A percentile compares a stretch with the other conserved stretches of the same genome.
Evolutionary conservation across 2,797 vertebrate genomes (phyloP).

Genomic region (Peromyscus eremicus): DNA sequence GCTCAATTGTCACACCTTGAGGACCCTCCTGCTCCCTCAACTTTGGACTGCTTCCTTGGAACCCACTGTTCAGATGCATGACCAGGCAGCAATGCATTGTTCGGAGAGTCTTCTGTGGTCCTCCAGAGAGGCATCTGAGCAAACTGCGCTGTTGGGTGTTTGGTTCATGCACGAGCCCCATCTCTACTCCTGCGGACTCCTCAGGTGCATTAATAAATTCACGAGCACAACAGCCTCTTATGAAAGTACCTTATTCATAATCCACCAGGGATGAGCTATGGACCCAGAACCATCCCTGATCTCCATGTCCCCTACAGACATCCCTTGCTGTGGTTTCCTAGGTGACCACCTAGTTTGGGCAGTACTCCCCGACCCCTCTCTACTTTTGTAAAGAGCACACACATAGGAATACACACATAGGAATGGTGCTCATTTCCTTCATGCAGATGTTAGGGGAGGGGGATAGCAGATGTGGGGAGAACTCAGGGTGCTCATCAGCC

Average conservation of each 20-base stretch:
- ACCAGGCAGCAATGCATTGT: background rate
- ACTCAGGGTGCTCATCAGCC: background rate
- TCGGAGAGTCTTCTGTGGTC: background rate
- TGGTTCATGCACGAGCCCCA: rapidly evolving
- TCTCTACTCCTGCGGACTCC: background rate
- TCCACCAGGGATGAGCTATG: background rate
- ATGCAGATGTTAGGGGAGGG: background rate
- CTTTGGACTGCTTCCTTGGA: background rate
- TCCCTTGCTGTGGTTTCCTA: background rate
- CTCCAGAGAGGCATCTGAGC: background rate
- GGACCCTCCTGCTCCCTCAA: background rate
- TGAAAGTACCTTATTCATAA: background rate
- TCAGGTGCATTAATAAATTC: background rate
- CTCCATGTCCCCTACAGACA: background rate
- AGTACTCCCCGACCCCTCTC: background rate
- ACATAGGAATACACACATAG: rapidly evolving
- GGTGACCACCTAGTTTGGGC: background rate
- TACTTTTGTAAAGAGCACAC: background rate
- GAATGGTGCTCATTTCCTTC: rapidly evolving
- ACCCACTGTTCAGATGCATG: rapidly evolving
- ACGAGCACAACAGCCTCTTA: background rate
- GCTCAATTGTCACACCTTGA: no score
- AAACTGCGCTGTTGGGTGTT: background rate
- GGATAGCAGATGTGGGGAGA: background rate
- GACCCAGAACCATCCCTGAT: background rate